phyloP scores from a whole-genome alignment of 2,113 vertebrate species.

The Tragelaphus buxtoni region DNA sequence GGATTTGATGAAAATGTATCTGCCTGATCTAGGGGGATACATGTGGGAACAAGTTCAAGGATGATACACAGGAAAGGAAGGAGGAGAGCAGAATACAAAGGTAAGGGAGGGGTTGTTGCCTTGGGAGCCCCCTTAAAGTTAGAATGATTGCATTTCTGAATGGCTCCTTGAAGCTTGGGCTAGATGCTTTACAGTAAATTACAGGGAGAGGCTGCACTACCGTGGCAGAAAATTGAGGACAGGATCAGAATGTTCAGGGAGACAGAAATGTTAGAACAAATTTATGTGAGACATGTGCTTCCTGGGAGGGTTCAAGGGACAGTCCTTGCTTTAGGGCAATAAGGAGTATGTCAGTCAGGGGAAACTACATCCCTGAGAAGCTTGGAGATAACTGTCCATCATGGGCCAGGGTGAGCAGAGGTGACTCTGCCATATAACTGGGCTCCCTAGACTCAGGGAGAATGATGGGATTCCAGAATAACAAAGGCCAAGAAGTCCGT shows the following conservation, averaged over 20 bases:
- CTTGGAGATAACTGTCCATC: neutral
- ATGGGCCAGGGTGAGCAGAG: neutral
- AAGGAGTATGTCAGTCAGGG: neutral
- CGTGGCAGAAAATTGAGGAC: neutral
- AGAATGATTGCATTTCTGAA: neutral
- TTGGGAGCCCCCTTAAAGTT: neutral
- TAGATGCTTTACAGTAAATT: neutral
- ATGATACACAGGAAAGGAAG: neutral
- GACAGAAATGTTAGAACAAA: neutral
- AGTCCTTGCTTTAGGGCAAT: neutral
- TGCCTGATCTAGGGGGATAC: neutral
- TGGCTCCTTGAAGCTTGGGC: neutral
- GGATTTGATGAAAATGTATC: neutral
- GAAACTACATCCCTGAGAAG: neutral
- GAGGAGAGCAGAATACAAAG: neutral
- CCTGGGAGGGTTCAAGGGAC: neutral
- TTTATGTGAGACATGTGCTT: neutral
- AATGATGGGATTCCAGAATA: neutral
- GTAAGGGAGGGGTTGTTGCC: neutral
- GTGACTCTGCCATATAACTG: neutral
- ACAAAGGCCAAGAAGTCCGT: neutral
- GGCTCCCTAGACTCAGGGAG: neutral
- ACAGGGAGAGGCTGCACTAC: neutral
- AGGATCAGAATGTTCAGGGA: neutral
- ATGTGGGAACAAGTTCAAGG: neutral